Evolutionary conservation across 2,113 vertebrate genomes (phyloP).

Genomic region (Hippocampus guttulatus): DNA sequence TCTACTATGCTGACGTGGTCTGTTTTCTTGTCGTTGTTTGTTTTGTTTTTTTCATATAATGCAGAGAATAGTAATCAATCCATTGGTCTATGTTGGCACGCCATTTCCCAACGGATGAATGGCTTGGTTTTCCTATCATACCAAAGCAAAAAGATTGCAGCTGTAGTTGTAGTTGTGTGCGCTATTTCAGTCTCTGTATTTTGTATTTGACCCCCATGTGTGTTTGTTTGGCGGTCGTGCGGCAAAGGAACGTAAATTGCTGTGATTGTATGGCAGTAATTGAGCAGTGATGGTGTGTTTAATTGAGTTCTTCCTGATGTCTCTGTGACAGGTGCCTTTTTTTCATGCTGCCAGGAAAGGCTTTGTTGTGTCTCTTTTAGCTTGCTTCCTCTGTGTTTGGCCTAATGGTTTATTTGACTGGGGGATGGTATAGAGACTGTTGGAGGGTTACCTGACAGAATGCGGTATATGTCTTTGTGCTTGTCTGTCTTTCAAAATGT

Average conservation of each 20-base stretch:
- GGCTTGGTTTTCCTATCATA: neutral
- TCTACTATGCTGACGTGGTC: neutral
- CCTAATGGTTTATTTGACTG: conserved; percentile 36
- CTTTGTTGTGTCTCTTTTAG: conserved; percentile 51
- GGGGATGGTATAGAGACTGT: conserved; percentile 1
- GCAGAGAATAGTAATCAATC: neutral
- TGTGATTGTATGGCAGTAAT: conserved; percentile 75
- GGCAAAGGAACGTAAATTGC: conserved; percentile 65
- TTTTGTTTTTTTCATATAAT: neutral
- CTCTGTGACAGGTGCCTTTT: conserved; percentile 52
- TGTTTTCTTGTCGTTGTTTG: neutral
- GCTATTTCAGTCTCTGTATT: conserved; percentile 13
- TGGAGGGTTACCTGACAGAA: neutral
- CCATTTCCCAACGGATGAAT: neutral
- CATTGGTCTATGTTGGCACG: neutral
- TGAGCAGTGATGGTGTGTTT: conserved; percentile 74
- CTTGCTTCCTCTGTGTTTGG: conserved; percentile 31
- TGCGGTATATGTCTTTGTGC: conserved; percentile 2
- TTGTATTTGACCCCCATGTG: conserved; percentile 20
- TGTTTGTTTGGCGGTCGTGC: conserved; percentile 58
- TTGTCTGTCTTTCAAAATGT: neutral
- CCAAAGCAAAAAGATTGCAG: conserved; percentile 9
- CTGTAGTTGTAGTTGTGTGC: conserved; percentile 9
- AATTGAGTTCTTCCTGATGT: conserved; percentile 73
- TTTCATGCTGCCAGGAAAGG: conserved; percentile 30